phyloP scores from a whole-genome alignment of 2,113 vertebrate genomes.

The Herpetotheres cachinnans region DNA sequence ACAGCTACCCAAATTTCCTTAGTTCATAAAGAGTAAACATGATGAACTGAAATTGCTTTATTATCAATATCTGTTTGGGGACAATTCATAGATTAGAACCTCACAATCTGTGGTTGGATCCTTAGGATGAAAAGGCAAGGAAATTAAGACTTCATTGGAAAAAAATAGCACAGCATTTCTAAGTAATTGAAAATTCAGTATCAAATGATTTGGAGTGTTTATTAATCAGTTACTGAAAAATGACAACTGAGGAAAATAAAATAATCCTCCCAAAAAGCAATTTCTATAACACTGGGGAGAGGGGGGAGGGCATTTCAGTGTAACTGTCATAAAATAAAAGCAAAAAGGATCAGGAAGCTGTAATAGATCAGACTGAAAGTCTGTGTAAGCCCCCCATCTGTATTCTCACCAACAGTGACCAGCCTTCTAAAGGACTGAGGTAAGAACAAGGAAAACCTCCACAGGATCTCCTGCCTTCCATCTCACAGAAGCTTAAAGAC shows the following conservation, averaged over 20 bases:
- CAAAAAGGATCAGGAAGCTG: not conserved
- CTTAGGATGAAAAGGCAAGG: not conserved
- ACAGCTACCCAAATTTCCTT: not conserved
- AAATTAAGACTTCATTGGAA: not conserved
- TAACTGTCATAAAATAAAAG: not conserved
- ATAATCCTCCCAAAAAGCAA: not conserved
- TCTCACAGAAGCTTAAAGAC: not conserved
- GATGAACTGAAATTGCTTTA: not conserved
- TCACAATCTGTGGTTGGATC: not conserved
- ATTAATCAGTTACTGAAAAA: not conserved
- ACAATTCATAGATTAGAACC: not conserved
- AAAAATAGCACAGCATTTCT: not conserved
- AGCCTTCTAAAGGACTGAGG: not conserved
- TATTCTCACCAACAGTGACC: not conserved
- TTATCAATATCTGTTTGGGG: not conserved
- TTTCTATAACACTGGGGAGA: not conserved
- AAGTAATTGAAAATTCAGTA: not conserved
- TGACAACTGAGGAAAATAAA: not conserved
- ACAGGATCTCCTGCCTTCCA: not conserved
- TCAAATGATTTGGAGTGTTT: not conserved
- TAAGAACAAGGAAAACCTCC: not conserved
- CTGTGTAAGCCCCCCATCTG: not conserved
- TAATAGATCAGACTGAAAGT: not conserved
- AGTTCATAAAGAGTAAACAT: not conserved
- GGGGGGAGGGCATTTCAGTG: not conserved